Evolutionary conservation across 1,140 invertebrate genomes (phyloP), one percentile per base, ranked within the genome.

Genomic region (Cylas formicarius): DNA sequence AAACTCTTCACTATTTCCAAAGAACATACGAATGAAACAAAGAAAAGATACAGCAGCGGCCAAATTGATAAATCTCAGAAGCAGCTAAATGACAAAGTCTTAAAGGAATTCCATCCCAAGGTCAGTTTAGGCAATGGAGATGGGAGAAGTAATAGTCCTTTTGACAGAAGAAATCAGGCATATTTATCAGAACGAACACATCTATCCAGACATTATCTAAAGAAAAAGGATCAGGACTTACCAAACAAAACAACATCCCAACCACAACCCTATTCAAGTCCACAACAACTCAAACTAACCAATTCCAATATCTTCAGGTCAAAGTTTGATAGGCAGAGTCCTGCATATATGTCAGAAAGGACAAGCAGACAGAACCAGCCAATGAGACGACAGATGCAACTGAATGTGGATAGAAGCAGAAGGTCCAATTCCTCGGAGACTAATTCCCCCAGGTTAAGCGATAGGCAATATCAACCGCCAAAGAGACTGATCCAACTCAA

Each of bases 81-180:
- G 39, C 31, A 42, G 29, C 14, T 48, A 11, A 19, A 48, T 11
- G 39, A 48, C 21, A 6, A 35, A 17, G 26, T 48, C 3, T 10
- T 48, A 2, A 40, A 41, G 13, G 38, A 48, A 35, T 6, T 34
- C 24, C n/a, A 3, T 3, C 7, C 7, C 9, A 31, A 2, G 28
- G n/a, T 13, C 28, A 17, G 18, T 8, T 2, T 31, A 17, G 18
- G 28, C 8, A 29, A 16, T 9, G 16, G 16, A 11, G 11, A 13
- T 29, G 9, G 4, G 11, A 3, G 27, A 29, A 29, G 3, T 29
- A 29, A 29, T 4, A 46, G 17, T 29, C 18, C 23, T 38, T 46
- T 46, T 17, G 29, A 38, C 18, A 37, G 36, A 32, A 38, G 26
- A 2, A 39, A 39, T 23, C 4, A 7, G 13, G 20, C 14, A 2